These are phyloP conservation scores for Cenopis cana DNA, from an alignment of 2,888 invertebrate genomes.

Conservation along the genomic window DNA sequence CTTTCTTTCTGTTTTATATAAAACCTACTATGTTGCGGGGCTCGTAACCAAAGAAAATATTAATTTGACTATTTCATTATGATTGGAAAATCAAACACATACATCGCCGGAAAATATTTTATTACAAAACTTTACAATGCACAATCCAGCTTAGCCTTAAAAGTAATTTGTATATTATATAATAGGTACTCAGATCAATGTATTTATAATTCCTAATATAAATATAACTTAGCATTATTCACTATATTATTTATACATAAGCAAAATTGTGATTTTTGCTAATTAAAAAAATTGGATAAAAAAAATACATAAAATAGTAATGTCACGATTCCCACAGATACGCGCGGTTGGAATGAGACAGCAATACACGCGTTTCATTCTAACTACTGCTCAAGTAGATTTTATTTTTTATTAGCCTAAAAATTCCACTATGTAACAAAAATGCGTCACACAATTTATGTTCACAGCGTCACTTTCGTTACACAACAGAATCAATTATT, in stretches of 20 bases:
- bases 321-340: not conserved
- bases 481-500: not conserved
- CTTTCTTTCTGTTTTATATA: too few relatives aligned
- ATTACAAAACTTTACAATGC: constrained; percentile 41
- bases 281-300: constrained; percentile 4
- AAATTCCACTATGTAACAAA: not conserved
- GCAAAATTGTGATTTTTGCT: constrained; percentile 30
- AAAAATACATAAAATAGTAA: not conserved
- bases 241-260: constrained; percentile 11
- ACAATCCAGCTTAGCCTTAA: constrained; percentile 19
- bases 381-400: too few relatives aligned
- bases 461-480: not conserved
- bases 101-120: constrained; percentile 34
- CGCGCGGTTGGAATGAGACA: too few relatives aligned
- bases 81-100: not conserved
- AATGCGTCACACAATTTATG: not conserved
- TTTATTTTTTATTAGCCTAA: not conserved
- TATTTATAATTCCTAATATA: constrained; percentile 21
- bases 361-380: too few relatives aligned
- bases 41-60: too few relatives aligned
- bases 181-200: constrained; percentile 40
- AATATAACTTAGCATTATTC: constrained; percentile 24
- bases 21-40: too few relatives aligned
- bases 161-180: constrained; percentile 41
- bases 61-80: too few relatives aligned